phyloP scores from a whole-genome alignment of 1,140 invertebrate genomes.

The Drosophila sturtevanti region DNA sequence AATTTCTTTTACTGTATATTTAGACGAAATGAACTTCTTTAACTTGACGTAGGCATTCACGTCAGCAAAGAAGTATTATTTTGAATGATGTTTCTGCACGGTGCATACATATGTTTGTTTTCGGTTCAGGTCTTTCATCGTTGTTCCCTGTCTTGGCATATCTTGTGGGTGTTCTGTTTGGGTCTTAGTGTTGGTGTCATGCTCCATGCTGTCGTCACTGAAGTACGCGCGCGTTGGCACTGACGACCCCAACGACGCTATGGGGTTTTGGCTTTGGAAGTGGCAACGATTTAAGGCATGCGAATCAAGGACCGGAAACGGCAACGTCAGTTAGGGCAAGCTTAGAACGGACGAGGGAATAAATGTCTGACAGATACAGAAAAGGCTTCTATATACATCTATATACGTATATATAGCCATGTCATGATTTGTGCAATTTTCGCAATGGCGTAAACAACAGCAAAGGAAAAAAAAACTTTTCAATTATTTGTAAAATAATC shows the following conservation, averaged over 20 bases:
- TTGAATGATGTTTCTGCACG: conserved; percentile 45
- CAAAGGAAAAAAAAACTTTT: conserved; percentile 57
- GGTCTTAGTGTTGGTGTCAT: conserved; percentile 52
- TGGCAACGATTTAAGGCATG: conserved; percentile 16
- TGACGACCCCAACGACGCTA: conserved; percentile 43
- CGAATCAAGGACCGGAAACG: conserved; percentile 40
- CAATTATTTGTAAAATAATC: conserved; percentile 80
- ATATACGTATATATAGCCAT: conserved; percentile 23
- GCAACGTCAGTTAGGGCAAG: conserved; percentile 15
- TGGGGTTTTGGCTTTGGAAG: conserved; percentile 8
- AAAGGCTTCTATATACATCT: conserved; percentile 26
- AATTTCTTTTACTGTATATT: background rate
- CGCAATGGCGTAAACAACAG: conserved; percentile 31
- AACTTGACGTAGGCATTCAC: conserved; percentile 14
- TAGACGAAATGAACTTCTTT: conserved; percentile 14
- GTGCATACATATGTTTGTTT: conserved; percentile 39
- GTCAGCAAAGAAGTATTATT: conserved; percentile 13
- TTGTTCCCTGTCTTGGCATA: background rate
- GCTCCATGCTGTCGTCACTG: conserved; percentile 68
- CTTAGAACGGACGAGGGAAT: background rate
- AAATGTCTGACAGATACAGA: conserved; percentile 16
- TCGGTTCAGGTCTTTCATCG: background rate
- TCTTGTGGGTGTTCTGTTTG: conserved; percentile 30
- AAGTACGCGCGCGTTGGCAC: conserved; percentile 21
- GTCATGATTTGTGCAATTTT: conserved; percentile 57